Base-by-base conservation (phyloP, 2,888 invertebrate genomes). In the Drosophila ezoana region DNA sequence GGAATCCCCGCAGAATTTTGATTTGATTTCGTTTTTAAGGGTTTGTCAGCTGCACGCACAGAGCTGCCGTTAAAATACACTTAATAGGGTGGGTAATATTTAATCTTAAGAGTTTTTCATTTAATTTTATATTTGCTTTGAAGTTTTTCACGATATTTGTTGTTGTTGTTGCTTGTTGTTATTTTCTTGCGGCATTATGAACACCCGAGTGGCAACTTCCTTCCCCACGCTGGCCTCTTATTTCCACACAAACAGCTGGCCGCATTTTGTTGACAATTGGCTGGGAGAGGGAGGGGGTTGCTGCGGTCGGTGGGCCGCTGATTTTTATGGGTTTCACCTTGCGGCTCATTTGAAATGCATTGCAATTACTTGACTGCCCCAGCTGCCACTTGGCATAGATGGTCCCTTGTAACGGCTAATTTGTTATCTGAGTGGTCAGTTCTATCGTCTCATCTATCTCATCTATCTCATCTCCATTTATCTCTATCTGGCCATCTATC, bases 311-410 rank as follows among this genome's bases (percentile, higher is more conserved):
- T 0, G 14, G n/a, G 20, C n/a, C 20, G 8, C 37, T 44, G n/a
- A n/a, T 38, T 35, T 33, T 43, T 10, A 28, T 37, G 33, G 47
- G n/a, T 14, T 18, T 49, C 18, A 49, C 43, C 52, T 62, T 38
- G 52, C 43, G 48, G 62, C 62, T 73, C 69, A 81, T 76, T 81
- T 72, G 44, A 65, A 73, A 70, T 85, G 85, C 82, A 83, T 72
- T 77, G 67, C 71, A 52, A 65, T 65, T 65, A 66, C 66, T 43
- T 35, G 60, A 28, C 28, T 18, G 23, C 41, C 18, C 11, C 4
- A 20, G 43, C 23, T 20, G 20, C 49, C 28, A 28, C 20, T 44
- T 11, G 41, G n/a, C 8, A 28, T 28, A 20, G 35, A 37, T 41
- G 11, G 13, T 14, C 18, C 44, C 38, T 65, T 56, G 58, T 41